These are phyloP conservation scores for Ceratosolen fusciceps DNA, from an alignment of 1,140 invertebrate genomes.

Conservation along the genomic window DNA sequence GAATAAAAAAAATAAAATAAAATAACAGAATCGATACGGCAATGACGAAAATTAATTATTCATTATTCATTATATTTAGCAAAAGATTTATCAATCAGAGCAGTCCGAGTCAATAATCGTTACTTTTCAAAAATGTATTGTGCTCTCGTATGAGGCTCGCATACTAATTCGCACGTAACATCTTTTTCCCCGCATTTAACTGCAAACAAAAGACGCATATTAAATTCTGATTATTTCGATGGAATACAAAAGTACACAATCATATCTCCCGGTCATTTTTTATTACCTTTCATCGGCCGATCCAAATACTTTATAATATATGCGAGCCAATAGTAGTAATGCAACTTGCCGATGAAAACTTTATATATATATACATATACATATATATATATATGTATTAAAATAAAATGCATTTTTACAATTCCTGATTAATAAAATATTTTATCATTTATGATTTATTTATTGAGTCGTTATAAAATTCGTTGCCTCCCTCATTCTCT, in stretches of 20 bases:
- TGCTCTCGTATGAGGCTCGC: too few species aligned
- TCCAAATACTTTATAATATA: neutral
- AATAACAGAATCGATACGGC: too few species aligned
- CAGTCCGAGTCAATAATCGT: too few species aligned
- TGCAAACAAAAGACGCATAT: neutral
- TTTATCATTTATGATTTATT: neutral
- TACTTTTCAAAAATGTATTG: neutral
- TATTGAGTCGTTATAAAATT: too few species aligned
- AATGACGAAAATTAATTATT: too few species aligned
- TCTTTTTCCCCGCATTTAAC: neutral
- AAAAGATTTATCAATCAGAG: too few species aligned
- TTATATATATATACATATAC: conserved; percentile 1
- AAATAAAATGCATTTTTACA: conserved; percentile 13
- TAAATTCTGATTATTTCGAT: conserved; percentile 13
- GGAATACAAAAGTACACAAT: conserved; percentile 1
- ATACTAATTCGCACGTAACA: too few species aligned
- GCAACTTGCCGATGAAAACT: neutral
- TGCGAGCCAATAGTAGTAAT: neutral
- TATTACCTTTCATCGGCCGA: neutral
- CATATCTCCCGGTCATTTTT: neutral
- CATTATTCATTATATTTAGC: too few species aligned
- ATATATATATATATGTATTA: neutral
- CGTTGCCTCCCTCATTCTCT: too few species aligned
- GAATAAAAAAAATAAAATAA: too few species aligned
- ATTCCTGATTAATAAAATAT: neutral